Evolutionary conservation across 2,888 invertebrate genomes (phyloP).

Genomic region (Xanthorhoe spadicearia): DNA sequence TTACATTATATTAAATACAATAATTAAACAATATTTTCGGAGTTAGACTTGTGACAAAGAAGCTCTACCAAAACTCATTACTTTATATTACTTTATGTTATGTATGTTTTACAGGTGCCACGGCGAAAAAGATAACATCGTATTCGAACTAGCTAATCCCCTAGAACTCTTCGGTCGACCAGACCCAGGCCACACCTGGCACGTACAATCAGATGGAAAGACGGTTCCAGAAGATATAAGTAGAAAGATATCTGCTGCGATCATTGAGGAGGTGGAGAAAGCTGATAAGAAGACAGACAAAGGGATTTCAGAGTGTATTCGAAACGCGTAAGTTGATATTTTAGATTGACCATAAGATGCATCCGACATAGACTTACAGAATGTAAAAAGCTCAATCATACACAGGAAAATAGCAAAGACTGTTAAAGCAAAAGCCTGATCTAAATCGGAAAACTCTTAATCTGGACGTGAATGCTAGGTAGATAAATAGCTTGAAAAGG

Average conservation of each 20-base stretch:
- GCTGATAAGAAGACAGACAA: constrained; percentile 63
- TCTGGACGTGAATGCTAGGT: too few relatives aligned
- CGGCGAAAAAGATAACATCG: constrained; percentile 87
- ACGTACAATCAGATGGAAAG: constrained; percentile 67
- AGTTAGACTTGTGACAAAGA: not conserved
- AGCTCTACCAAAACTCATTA: too few relatives aligned
- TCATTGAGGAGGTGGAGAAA: constrained; percentile 56
- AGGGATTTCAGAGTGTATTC: constrained; percentile 66
- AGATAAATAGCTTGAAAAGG: too few relatives aligned
- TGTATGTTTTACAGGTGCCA: constrained; percentile 79
- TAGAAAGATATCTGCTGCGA: constrained; percentile 52
- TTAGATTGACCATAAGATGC: not conserved
- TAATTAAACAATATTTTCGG: too few relatives aligned
- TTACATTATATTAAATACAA: too few relatives aligned
- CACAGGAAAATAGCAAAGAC: too few relatives aligned
- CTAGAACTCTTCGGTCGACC: constrained; percentile 68
- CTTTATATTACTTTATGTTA: too few relatives aligned
- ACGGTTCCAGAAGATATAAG: constrained; percentile 55
- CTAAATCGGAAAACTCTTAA: too few relatives aligned
- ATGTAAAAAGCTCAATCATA: too few relatives aligned
- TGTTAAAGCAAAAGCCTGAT: too few relatives aligned
- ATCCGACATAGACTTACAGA: too few relatives aligned
- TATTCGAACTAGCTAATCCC: constrained; percentile 83
- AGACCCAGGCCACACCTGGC: constrained; percentile 59
- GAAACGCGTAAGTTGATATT: constrained; percentile 53